phyloP scores from a whole-genome alignment of 37 sponge, comb jelly and placozoan genomes.

The Chondrosia reniformis region DNA sequence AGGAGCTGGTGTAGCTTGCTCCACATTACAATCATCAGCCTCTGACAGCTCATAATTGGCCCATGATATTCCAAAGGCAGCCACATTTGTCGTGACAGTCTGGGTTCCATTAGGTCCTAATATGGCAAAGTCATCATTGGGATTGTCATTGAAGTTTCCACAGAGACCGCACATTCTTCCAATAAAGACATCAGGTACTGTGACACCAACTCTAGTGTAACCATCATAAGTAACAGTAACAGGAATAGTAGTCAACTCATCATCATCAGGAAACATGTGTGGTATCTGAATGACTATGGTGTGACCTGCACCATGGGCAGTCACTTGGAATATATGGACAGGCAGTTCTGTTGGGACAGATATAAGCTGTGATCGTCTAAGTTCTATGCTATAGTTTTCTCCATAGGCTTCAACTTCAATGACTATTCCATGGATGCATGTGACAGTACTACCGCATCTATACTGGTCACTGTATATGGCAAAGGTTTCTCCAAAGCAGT shows the following conservation, averaged over 20 bases:
- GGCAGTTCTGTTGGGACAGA: neutral
- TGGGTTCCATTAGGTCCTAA: neutral
- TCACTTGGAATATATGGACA: neutral
- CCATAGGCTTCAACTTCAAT: neutral
- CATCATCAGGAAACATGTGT: neutral
- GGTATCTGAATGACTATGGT: neutral
- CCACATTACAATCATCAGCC: too few species aligned
- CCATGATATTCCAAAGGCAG: neutral
- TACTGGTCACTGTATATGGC: too few species aligned
- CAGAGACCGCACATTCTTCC: neutral
- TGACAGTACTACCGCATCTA: neutral
- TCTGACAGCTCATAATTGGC: slow-evolving; percentile 2
- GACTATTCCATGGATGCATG: neutral
- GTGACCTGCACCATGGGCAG: neutral
- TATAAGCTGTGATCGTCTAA: too few species aligned
- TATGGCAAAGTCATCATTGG: neutral
- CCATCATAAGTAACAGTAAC: neutral
- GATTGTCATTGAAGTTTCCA: neutral
- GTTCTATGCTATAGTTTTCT: neutral
- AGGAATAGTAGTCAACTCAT: too few species aligned
- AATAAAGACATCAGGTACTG: neutral
- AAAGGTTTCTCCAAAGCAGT: too few species aligned
- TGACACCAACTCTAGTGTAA: neutral
- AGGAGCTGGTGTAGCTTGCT: neutral
- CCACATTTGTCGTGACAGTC: neutral